Base-by-base conservation (phyloP, 64 coral and sea anemone genomes). In the Acropora tenuis region DNA sequence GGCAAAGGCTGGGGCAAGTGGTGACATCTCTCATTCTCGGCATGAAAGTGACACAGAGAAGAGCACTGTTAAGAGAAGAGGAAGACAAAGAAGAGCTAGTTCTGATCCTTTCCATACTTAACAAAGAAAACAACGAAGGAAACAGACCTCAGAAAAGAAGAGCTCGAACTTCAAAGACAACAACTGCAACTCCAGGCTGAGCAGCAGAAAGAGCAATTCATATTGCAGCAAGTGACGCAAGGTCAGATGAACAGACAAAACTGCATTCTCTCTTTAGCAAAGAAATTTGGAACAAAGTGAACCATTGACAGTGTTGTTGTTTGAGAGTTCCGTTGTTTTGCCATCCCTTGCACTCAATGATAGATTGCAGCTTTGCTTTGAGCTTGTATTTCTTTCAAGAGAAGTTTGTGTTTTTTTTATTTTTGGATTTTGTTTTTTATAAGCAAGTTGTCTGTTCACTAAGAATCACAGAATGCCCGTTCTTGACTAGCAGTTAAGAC, bases 181-280 rank as follows among this genome's bases (percentile, higher is more conserved):
- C 46, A 90, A 63, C 76, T 95, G 53, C 88, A 78, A 58, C 61
- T 95, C 42, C 82, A 91, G 80, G 77, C 83, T 67, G 93, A 95
- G 72, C 88, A 90, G 75, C 93, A 95, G 71, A 95, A 72, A 68
- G 79, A 91, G 76, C 88, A 94, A 72, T 94, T 90, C n/a, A 76
- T 86, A 67, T 63, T 89, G 43, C 79, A 93, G 79, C 92, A 89
- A 66, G 88, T 93, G 85, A 73, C 41, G 19, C 69, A 73, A 75
- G 76, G 71, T 76, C 87, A 89, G 74, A 89, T 65, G 78, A 89
- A 89, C 74, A 89, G 75, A 68, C 87, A 79, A 89, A 89, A 89
- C 74, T 59, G 68, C 53, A 50, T 81, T 80, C 63, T 90, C 82
- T 63, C 88, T 79, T 78, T 90, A 48, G 60, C 74, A 75, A 55